These are phyloP conservation scores for Leptopilina boulardi DNA, from an alignment of 1,140 invertebrate species.

Conservation along the genomic window DNA sequence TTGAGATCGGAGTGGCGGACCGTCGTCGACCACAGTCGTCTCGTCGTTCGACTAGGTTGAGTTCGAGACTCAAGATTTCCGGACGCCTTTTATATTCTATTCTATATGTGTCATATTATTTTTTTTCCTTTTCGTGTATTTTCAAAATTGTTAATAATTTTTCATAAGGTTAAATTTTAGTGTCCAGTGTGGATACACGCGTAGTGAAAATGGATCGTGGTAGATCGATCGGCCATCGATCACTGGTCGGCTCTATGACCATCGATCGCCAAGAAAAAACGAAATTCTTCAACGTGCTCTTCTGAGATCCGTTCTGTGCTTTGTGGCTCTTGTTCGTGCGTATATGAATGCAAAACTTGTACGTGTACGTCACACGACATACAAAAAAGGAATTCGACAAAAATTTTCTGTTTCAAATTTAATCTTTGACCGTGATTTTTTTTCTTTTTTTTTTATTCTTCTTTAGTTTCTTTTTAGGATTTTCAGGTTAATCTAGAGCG, in stretches of 20 bases:
- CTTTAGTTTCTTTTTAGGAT: conserved; percentile 2
- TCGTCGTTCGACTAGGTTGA: conserved; percentile 65
- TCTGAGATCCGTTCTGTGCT: conserved; percentile 34
- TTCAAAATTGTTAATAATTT: neutral
- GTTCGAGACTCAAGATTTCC: conserved; percentile 67
- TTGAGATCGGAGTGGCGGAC: conserved; percentile 58
- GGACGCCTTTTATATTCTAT: conserved; percentile 63
- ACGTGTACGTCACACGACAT: conserved; percentile 14
- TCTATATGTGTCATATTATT: neutral
- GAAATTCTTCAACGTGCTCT: conserved; percentile 38
- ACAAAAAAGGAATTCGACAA: conserved; percentile 25
- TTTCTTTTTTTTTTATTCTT: neutral
- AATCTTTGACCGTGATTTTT: conserved; percentile 12
- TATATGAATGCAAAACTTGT: conserved; percentile 24
- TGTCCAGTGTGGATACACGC: conserved; percentile 35
- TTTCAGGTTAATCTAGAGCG: conserved; percentile 37
- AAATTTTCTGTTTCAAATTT: conserved; percentile 26
- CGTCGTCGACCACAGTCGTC: conserved; percentile 63
- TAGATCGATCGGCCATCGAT: conserved; percentile 43
- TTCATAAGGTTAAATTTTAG: conserved; percentile 18
- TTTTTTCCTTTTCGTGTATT: neutral
- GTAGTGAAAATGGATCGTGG: conserved; percentile 42
- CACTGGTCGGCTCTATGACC: conserved; percentile 41
- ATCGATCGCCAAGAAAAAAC: conserved; percentile 32
- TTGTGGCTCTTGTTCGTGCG: conserved; percentile 32